phyloP scores from a whole-genome alignment of 2,888 invertebrate genomes.

The Peribatodes rhomboidaria region DNA sequence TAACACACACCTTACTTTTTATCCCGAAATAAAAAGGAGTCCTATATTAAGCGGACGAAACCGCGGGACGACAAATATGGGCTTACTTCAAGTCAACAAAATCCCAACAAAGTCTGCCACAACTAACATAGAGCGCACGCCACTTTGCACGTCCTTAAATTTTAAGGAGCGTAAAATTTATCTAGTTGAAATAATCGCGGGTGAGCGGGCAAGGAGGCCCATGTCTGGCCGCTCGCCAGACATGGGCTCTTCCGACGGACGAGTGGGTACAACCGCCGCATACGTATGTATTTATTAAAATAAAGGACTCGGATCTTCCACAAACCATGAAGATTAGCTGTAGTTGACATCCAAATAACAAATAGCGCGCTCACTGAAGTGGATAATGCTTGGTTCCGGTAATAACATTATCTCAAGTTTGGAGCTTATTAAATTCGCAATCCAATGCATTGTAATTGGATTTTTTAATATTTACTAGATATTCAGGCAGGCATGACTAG shows the following conservation, averaged over 20 bases:
- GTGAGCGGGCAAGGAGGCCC: conserved; percentile 65
- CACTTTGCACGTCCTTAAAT: conserved; percentile 71
- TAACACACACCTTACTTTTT: not conserved
- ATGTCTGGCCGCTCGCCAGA: conserved; percentile 73
- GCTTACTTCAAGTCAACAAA: not conserved
- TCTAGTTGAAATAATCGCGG: conserved; percentile 78
- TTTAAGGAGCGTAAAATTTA: conserved; percentile 77
- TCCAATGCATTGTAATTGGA: no score
- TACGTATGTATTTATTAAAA: conserved; percentile 49
- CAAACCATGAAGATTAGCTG: not conserved
- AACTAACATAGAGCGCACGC: conserved; percentile 45
- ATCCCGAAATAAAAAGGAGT: no score
- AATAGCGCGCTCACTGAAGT: no score
- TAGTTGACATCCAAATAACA: not conserved
- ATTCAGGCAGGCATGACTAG: no score
- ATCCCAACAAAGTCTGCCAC: conserved; percentile 34
- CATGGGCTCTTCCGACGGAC: conserved; percentile 58
- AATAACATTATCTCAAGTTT: no score
- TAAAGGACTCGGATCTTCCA: conserved; percentile 8
- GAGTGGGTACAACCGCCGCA: conserved; percentile 53
- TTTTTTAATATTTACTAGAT: no score
- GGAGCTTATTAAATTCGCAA: no score
- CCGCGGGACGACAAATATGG: not conserved
- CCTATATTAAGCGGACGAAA: no score
- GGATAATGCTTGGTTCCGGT: no score